phyloP scores from a whole-genome alignment of 2,797 vertebrate species.

The Sebastes itinus region DNA sequence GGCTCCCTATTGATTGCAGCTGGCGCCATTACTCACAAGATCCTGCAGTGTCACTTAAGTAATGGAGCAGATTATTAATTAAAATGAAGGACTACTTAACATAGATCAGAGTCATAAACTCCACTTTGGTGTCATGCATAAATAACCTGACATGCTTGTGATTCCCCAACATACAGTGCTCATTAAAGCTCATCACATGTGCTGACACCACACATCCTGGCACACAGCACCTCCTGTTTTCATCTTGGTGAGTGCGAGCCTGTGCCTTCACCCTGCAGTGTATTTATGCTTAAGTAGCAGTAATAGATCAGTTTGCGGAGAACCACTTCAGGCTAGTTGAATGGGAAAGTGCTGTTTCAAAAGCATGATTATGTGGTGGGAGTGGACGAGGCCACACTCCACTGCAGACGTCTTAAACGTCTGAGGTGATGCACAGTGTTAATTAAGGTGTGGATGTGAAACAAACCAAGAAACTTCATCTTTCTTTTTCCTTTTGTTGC shows the following conservation, averaged over 20 bases:
- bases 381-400: constrained; percentile 9
- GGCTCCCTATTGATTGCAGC: constrained; percentile 49
- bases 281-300: constrained; percentile 64
- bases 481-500: not conserved
- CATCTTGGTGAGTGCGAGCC: constrained; percentile 63
- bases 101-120: constrained; percentile 62
- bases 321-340: constrained; percentile 38
- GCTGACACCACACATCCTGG: constrained; percentile 71
- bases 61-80: constrained; percentile 69
- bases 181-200: constrained; percentile 55
- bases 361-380: constrained; percentile 32
- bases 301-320: constrained; percentile 58
- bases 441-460: constrained; percentile 20
- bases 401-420: constrained; percentile 7
- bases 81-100: constrained; percentile 60
- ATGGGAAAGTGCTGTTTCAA: constrained; percentile 38
- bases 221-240: constrained; percentile 42
- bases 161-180: constrained; percentile 31
- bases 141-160: constrained; percentile 46
- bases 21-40: constrained; percentile 49
- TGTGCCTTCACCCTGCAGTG: constrained; percentile 31
- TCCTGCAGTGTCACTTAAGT: constrained; percentile 59
- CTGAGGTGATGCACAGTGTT: constrained; percentile 6
- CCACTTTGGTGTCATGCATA: constrained; percentile 45
- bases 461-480: not conserved